Base-by-base conservation (phyloP, 2,888 invertebrate species). In the Platerodrilus igneus region DNA sequence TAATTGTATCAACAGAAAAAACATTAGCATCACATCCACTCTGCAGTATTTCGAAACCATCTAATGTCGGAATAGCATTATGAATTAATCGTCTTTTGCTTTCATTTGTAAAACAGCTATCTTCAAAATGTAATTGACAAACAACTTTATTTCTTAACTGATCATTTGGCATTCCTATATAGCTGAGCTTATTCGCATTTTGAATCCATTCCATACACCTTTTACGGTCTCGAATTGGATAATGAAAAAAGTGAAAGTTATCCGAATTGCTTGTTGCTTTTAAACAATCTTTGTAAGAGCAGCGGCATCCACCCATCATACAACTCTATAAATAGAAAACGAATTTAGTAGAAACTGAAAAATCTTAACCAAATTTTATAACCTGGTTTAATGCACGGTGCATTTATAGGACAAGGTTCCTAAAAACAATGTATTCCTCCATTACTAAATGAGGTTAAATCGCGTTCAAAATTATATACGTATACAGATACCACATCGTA, bases 101-200 rank as follows among this genome's bases (percentile, higher is more conserved):
- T 51, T 61, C 70, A 70, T 74, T 67, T 61, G 61, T 63, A 67
- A 56, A 75, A 73, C 73, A 76, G 71, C 70, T 67, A 49, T 72
- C 67, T 52, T 64, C 70, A 52, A 79, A 79, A 58, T 79, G 79
- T 51, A 74, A 62, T 54, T 78, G 75, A 56, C 78, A 79, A 5
- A 79, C 61, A 13, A 77, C 76, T 64, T 77, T 73, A 53, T 79
- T 79, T 47, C 72, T 71, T 8, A 79, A 59, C 57, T 78, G 78
- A 25, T 76, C 75, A 29, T 75, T 69, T 50, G 73, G 75, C 15
- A 78, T 58, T 43, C 73, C 66, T 5, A 72, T 64, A 47, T 75
- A 77, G 16, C 74, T 71, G 13, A 71, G 63, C 51, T 72, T 71
- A 5, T 69, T 65, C 2, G 76, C 73, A 60, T 77, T 77, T 11